phyloP scores from a whole-genome alignment of 1,140 invertebrate genomes.

The Leptopilina boulardi region DNA sequence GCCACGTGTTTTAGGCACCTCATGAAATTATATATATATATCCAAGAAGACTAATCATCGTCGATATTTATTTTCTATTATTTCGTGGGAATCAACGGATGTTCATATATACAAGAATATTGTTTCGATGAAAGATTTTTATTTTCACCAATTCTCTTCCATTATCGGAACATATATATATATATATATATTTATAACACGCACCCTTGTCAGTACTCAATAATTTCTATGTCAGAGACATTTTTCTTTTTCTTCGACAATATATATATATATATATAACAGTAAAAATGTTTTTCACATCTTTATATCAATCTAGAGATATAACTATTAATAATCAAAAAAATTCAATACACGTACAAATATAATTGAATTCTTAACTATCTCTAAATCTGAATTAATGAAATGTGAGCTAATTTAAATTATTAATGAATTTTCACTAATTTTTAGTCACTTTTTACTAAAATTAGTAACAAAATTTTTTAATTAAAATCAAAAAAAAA shows the following conservation, averaged over 20 bases:
- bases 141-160: conserved; percentile 7
- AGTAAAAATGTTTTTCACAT: background rate
- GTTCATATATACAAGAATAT: conserved; percentile 8
- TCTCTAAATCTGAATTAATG: no score
- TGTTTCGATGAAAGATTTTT: conserved; percentile 28
- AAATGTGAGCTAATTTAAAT: no score
- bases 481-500: no score
- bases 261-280: background rate
- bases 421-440: no score
- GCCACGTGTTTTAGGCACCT: conserved; percentile 24
- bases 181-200: background rate
- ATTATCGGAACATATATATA: no score
- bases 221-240: conserved; percentile 7
- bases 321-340: background rate
- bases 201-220: conserved; percentile 26
- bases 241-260: background rate
- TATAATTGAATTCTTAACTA: no score
- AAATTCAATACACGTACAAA: background rate
- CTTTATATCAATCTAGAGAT: background rate
- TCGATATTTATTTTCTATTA: conserved; percentile 20
- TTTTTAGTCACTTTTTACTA: no score
- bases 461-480: no score
- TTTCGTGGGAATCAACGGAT: conserved; percentile 26
- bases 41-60: conserved; percentile 25
- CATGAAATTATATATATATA: background rate